Conservation (phyloP, 2,113 vertebrate species). For the Leuciscus idus region DNA sequence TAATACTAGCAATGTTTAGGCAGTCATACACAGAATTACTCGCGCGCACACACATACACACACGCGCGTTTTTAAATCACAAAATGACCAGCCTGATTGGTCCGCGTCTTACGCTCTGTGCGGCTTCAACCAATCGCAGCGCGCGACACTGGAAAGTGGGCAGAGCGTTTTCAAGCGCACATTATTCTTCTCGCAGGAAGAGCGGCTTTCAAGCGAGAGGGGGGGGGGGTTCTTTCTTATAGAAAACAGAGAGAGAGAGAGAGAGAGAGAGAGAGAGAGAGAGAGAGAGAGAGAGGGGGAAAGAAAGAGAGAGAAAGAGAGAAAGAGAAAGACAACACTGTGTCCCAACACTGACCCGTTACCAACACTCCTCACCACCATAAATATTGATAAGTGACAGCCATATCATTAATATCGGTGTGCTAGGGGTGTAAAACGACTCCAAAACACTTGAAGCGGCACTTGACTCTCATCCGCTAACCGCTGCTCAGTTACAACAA, state of each 20-base stretch:
- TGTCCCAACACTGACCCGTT: constrained; percentile 73
- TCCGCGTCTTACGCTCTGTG: neutral
- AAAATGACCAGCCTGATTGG: constrained; percentile 69
- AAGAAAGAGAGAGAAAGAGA: constrained; percentile 30
- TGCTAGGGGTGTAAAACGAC: constrained; percentile 66
- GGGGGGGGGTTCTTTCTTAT: constrained; percentile 54
- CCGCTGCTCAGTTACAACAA: constrained; percentile 69
- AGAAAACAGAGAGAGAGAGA: constrained; percentile 51
- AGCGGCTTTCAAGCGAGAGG: constrained; percentile 55
- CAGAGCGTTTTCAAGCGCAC: constrained; percentile 59
- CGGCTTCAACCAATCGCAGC: constrained; percentile 63
- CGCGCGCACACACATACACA: neutral
- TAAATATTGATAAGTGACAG: constrained; percentile 69
- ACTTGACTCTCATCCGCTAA: constrained; percentile 74
- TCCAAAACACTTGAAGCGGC: constrained; percentile 70
- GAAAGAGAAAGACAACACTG: constrained; percentile 58
- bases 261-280: constrained; percentile 24
- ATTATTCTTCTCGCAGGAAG: constrained; percentile 50
- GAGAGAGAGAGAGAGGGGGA: constrained; percentile 22
- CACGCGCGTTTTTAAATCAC: constrained; percentile 67
- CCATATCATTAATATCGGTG: constrained; percentile 63
- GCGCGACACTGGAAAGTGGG: constrained; percentile 75
- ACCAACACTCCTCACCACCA: constrained; percentile 50
- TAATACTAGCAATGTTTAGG: neutral
- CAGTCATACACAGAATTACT: neutral